A percentile compares a stretch with the other conserved stretches of the same genome.
Evolutionary conservation across 2,113 vertebrate species (phyloP).

Genomic region (Vulpes ferrilata): DNA sequence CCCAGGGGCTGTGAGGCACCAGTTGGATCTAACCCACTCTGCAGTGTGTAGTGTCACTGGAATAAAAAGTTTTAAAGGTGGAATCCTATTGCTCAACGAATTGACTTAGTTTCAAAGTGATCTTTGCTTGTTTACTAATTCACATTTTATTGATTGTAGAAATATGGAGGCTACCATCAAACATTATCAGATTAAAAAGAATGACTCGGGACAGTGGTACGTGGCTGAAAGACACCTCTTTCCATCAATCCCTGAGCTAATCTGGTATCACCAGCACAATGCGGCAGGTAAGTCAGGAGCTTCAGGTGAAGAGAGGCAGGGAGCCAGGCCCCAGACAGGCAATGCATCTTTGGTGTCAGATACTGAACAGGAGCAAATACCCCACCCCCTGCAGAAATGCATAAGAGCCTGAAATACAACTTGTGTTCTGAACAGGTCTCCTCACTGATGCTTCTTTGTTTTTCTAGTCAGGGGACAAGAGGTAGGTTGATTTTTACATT

Average conservation of each 20-base stretch:
- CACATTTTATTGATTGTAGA: constrained; percentile 77
- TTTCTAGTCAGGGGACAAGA: not conserved
- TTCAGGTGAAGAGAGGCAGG: not conserved
- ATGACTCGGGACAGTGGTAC: constrained; percentile 87
- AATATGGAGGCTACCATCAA: constrained; percentile 84
- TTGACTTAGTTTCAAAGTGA: not conserved
- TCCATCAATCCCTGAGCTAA: constrained; percentile 90
- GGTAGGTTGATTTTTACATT: not conserved
- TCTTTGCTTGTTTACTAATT: constrained; percentile 44
- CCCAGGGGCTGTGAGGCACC: not conserved
- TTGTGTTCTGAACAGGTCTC: not conserved
- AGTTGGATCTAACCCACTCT: too few species aligned
- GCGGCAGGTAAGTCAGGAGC: constrained; percentile 89
- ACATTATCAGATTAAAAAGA: constrained; percentile 94
- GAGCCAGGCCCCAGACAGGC: not conserved
- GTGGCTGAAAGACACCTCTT: constrained; percentile 92
- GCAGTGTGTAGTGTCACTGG: not conserved
- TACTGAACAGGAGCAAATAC: not conserved
- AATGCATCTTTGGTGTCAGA: not conserved
- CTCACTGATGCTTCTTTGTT: not conserved
- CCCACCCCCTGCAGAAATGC: not conserved
- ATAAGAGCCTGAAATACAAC: not conserved
- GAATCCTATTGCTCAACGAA: not conserved
- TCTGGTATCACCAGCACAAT: constrained; percentile 93
- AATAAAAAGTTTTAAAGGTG: not conserved